Conservation (phyloP, 2,888 invertebrate species). For the Argyresthia albistria region DNA sequence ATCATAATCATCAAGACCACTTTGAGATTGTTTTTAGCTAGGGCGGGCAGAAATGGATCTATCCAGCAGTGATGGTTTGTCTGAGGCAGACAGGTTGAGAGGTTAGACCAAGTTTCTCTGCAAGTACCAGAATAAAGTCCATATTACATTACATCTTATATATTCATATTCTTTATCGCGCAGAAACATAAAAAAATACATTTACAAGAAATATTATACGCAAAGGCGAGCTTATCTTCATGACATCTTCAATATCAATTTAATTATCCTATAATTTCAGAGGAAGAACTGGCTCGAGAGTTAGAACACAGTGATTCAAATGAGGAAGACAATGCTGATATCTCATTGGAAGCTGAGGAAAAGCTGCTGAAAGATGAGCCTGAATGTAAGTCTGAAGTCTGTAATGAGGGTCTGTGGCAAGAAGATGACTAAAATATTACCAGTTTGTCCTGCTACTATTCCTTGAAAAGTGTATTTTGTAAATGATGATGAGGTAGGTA, state of each 20-base stretch:
- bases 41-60: conserved; percentile 31
- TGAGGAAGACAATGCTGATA: conserved; percentile 62
- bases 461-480: neutral
- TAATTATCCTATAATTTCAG: conserved; percentile 26
- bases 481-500: neutral
- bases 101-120: conserved; percentile 24
- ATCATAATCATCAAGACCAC: too few relatives aligned
- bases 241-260: neutral
- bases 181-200: too few relatives aligned
- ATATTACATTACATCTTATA: too few relatives aligned
- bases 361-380: conserved; percentile 63
- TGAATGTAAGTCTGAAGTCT: conserved; percentile 35
- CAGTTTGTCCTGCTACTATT: too few relatives aligned
- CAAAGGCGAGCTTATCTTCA: too few relatives aligned
- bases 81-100: conserved; percentile 52
- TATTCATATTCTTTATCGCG: too few relatives aligned
- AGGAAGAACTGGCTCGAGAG: conserved; percentile 57
- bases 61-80: conserved; percentile 39
- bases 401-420: too few relatives aligned
- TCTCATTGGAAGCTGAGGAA: conserved; percentile 62
- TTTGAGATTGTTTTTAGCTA: too few relatives aligned
- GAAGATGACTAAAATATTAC: too few relatives aligned
- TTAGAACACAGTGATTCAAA: conserved; percentile 64
- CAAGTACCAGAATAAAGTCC: too few relatives aligned
- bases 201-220: too few relatives aligned